Percentiles rank a stretch among this genome's conserved stretches.
Conservation (phyloP, 2,888 invertebrate genomes). For the Orchesella flavescens region DNA sequence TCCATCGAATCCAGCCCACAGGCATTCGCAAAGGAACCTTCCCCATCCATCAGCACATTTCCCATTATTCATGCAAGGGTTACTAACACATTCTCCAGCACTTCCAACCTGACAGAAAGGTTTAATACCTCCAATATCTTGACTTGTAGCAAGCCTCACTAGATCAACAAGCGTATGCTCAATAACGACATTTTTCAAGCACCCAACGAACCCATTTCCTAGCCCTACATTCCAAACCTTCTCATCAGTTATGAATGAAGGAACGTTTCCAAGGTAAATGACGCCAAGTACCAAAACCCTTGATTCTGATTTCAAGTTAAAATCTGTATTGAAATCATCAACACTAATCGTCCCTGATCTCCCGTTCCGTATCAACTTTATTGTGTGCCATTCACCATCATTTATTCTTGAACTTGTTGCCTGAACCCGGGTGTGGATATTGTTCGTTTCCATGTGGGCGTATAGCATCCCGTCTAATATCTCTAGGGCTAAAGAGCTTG, state of each 20-base stretch:
- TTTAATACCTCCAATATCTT: constrained; percentile 77
- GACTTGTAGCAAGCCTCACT: constrained; percentile 89
- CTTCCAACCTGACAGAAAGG: constrained; percentile 82
- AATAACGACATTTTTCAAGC: constrained; percentile 89
- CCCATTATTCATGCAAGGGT: constrained; percentile 92
- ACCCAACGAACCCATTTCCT: constrained; percentile 93
- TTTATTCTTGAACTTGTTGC: constrained; percentile 85
- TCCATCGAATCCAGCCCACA: constrained; percentile 89
- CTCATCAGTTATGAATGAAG: constrained; percentile 73
- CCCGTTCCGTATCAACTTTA: constrained; percentile 86
- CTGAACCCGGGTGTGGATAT: constrained; percentile 79
- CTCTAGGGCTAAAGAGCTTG: constrained; percentile 95
- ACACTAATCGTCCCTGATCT: constrained; percentile 91
- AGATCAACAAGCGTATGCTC: constrained; percentile 92
- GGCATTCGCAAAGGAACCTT: constrained; percentile 93
- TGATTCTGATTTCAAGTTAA: constrained; percentile 88
- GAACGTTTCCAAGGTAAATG: constrained; percentile 90
- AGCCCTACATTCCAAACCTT: constrained; percentile 91
- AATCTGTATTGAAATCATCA: constrained; percentile 90
- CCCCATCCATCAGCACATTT: constrained; percentile 96
- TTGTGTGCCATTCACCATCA: constrained; percentile 94
- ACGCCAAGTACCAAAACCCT: constrained; percentile 90
- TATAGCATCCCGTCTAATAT: constrained; percentile 94
- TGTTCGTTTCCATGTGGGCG: constrained; percentile 78
- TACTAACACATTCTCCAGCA: constrained; percentile 85